These are phyloP conservation scores for Poecilus cupreus DNA, from an alignment of 2,888 invertebrate species.

Conservation along the genomic window DNA sequence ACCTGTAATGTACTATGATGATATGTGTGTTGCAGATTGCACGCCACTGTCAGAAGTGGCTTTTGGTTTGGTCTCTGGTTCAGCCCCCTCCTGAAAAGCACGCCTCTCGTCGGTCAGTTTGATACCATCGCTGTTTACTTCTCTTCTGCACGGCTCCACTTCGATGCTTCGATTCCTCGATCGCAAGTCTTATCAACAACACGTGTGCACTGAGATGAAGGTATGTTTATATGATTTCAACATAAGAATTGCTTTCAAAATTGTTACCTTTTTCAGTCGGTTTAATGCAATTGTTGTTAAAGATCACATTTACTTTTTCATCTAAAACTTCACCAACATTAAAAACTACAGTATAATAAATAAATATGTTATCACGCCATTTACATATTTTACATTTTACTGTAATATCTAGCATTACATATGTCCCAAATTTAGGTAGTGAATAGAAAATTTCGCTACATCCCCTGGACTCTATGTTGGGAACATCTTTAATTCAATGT, in stretches of 20 bases:
- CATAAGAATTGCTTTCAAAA: not conserved
- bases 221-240: not conserved
- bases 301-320: too few species aligned
- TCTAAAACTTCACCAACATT: too few species aligned
- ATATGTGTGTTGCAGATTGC: not conserved
- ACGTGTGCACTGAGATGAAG: slow-evolving; percentile 7
- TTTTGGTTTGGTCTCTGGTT: not conserved
- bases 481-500: too few species aligned
- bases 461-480: too few species aligned
- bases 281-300: too few species aligned
- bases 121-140: slow-evolving; percentile 51
- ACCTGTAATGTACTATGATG: too few species aligned
- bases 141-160: slow-evolving; percentile 37
- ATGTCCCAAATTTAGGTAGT: too few species aligned
- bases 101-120: slow-evolving; percentile 44
- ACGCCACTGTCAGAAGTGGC: not conserved
- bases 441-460: too few species aligned
- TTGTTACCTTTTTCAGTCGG: not conserved
- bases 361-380: too few species aligned
- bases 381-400: too few species aligned
- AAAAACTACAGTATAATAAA: too few species aligned
- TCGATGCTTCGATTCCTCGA: slow-evolving; percentile 14
- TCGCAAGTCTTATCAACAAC: slow-evolving; percentile 14
- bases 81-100: slow-evolving; percentile 33
- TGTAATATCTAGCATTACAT: too few species aligned